These are phyloP conservation scores for Saccopteryx leptura DNA, from an alignment of 2,113 vertebrate genomes.

Conservation along the genomic window DNA sequence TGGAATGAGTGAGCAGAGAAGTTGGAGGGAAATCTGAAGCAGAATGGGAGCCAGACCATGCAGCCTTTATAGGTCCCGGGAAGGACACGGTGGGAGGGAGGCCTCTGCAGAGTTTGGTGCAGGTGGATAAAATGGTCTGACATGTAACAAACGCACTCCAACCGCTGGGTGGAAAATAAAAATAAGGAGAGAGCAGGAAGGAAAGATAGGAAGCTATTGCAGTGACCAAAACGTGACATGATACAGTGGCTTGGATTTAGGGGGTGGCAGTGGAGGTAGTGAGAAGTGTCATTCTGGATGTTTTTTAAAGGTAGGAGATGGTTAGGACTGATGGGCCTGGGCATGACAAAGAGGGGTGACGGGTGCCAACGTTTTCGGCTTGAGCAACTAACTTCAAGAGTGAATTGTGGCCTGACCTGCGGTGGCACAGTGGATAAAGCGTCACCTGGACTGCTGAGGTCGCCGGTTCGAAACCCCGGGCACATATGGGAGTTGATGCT, in stretches of 20 bases:
- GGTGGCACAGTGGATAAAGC: too few species aligned
- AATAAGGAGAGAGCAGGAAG: constrained; percentile 9
- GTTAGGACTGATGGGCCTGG: neutral
- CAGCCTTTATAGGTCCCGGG: too few species aligned
- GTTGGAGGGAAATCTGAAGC: neutral
- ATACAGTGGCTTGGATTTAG: neutral
- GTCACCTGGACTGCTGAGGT: too few species aligned
- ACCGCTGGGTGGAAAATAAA: neutral
- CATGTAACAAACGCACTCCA: neutral
- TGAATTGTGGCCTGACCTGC: neutral
- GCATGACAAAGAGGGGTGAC: neutral
- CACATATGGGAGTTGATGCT: too few species aligned
- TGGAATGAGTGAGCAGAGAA: neutral
- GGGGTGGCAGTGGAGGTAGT: neutral
- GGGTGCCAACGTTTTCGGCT: neutral
- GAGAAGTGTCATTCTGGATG: neutral
- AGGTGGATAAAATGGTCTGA: neutral
- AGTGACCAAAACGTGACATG: neutral
- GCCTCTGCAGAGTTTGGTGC: neutral
- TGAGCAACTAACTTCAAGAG: neutral
- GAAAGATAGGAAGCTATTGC: neutral
- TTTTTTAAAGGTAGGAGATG: neutral
- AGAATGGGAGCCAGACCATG: neutral
- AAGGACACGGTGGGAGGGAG: neutral
- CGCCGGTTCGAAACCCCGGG: too few species aligned